These are phyloP conservation scores for Sporophila hypoxantha DNA, from an alignment of 2,113 vertebrate species.

Conservation along the genomic window DNA sequence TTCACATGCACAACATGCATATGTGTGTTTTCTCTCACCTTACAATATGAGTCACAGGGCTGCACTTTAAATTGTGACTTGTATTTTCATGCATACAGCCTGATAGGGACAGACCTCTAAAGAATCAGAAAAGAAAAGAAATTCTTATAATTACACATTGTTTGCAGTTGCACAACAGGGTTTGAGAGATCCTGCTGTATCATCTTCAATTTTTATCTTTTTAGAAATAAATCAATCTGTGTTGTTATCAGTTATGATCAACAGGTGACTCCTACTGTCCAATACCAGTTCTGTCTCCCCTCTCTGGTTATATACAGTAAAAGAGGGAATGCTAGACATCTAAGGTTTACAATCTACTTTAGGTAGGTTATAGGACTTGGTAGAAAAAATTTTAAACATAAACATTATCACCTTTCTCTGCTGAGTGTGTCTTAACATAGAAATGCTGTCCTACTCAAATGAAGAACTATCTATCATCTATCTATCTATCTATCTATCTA, in stretches of 20 bases:
- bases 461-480: not conserved
- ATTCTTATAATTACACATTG: not conserved
- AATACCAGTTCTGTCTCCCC: not conserved
- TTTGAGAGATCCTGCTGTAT: not conserved
- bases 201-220: not conserved
- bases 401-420: not conserved
- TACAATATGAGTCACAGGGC: not conserved
- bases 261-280: not conserved
- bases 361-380: not conserved
- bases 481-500: not conserved
- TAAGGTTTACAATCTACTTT: not conserved
- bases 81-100: not conserved
- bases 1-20: accelerated
- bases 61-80: not conserved
- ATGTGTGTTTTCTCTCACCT: not conserved
- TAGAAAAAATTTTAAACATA: not conserved
- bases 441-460: not conserved
- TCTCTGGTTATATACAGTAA: not conserved
- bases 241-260: not conserved
- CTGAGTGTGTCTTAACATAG: not conserved
- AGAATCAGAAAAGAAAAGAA: not conserved
- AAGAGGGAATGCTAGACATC: not conserved
- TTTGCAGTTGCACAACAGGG: not conserved
- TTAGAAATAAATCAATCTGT: not conserved
- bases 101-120: not conserved